These are phyloP conservation scores for Chascanopsetta lugubris DNA, from an alignment of 2,113 vertebrate genomes.

Conservation along the genomic window DNA sequence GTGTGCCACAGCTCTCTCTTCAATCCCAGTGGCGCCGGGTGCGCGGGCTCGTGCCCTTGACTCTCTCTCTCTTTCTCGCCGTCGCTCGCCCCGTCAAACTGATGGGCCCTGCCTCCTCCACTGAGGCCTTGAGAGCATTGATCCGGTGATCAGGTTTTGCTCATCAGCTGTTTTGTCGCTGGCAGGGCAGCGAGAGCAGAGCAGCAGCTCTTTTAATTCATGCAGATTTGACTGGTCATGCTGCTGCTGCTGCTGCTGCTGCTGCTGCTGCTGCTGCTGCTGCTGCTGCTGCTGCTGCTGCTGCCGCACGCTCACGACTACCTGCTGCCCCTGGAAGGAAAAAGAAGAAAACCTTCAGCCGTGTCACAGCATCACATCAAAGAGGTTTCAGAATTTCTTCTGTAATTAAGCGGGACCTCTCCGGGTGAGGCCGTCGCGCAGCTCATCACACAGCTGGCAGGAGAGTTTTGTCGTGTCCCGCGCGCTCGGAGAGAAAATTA, in stretches of 20 bases:
- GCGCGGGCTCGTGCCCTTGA: slow-evolving; percentile 40
- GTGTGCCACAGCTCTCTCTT: slow-evolving; percentile 9
- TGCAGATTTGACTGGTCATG: slow-evolving; percentile 56
- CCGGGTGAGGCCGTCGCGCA: slow-evolving; percentile 31
- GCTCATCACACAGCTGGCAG: slow-evolving; percentile 37
- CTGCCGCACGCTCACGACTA: slow-evolving; percentile 52
- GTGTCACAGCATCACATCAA: slow-evolving; percentile 57
- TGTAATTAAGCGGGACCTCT: slow-evolving; percentile 53
- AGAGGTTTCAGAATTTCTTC: slow-evolving; percentile 43
- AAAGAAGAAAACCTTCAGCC: slow-evolving; percentile 40
- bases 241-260: slow-evolving; percentile 47
- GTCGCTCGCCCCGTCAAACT: slow-evolving; percentile 29
- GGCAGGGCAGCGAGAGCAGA: slow-evolving; percentile 41
- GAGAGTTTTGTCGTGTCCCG: slow-evolving; percentile 42
- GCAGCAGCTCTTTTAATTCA: slow-evolving; percentile 65
- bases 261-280: slow-evolving; percentile 81
- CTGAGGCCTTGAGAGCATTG: slow-evolving; percentile 53
- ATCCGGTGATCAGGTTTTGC: slow-evolving; percentile 65
- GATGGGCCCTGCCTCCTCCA: slow-evolving; percentile 34
- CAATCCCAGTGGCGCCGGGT: slow-evolving; percentile 7
- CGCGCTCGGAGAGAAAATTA: slow-evolving; percentile 16
- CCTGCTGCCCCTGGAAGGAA: slow-evolving; percentile 43
- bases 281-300: slow-evolving; percentile 85
- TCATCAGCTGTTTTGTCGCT: slow-evolving; percentile 68
- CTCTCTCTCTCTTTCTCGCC: slow-evolving; percentile 19